Percentiles rank a stretch among this genome's conserved stretches.
phyloP scores from a whole-genome alignment of 2,888 invertebrate species.

The Acholoe squamosa region DNA sequence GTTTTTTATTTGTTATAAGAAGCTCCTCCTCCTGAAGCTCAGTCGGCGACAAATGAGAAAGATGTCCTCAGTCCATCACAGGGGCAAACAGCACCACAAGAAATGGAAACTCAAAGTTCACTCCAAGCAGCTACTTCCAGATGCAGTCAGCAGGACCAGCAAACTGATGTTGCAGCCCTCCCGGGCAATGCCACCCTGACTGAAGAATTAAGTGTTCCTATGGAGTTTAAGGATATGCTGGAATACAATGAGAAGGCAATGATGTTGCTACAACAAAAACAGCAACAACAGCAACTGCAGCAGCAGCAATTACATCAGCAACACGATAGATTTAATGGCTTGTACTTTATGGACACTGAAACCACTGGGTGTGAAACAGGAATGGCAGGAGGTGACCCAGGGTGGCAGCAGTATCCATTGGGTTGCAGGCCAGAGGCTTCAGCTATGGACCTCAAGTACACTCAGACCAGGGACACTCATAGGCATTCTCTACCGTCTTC shows the following conservation, averaged over 20 bases:
- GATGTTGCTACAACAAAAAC: background rate
- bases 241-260: slow-evolving; percentile 29
- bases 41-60: background rate
- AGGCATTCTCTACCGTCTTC: background rate
- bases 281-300: background rate
- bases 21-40: no score
- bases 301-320: no score
- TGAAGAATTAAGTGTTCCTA: background rate
- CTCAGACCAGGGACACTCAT: background rate
- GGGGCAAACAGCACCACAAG: background rate
- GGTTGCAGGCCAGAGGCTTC: background rate
- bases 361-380: no score
- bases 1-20: no score
- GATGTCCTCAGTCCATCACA: background rate
- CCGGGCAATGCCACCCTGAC: background rate
- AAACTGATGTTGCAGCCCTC: background rate
- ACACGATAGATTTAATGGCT: no score
- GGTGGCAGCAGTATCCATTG: background rate
- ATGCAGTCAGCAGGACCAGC: background rate
- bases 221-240: background rate
- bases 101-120: background rate
- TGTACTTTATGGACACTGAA: no score
- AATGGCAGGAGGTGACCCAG: background rate
- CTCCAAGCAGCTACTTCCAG: background rate
- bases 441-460: background rate